These are phyloP conservation scores for Speoplatyrhinus poulsoni DNA, from an alignment of 2,113 vertebrate species.

Conservation along the genomic window DNA sequence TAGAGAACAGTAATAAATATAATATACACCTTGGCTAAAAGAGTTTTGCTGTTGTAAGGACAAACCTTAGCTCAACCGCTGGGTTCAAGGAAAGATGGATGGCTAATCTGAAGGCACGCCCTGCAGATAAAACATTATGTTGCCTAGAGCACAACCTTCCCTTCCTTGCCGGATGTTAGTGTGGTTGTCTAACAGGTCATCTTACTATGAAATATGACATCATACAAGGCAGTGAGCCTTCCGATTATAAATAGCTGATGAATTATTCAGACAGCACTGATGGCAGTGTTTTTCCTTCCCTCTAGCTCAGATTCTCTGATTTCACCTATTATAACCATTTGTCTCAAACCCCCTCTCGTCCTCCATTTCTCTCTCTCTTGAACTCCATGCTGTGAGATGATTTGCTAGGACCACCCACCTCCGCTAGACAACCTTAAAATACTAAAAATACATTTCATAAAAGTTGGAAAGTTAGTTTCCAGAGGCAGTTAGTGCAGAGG, in stretches of 20 bases:
- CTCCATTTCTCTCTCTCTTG: neutral
- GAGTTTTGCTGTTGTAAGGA: slow-evolving; percentile 12
- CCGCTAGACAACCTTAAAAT: neutral
- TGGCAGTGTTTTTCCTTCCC: slow-evolving; percentile 19
- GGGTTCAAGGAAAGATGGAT: slow-evolving; percentile 38
- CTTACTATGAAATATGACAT: slow-evolving; percentile 56
- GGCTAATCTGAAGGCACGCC: neutral
- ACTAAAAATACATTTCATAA: neutral
- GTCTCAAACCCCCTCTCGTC: neutral
- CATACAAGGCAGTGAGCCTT: slow-evolving; percentile 60
- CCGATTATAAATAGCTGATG: slow-evolving; percentile 53
- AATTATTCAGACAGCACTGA: slow-evolving; percentile 56
- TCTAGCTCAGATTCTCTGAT: slow-evolving; percentile 6
- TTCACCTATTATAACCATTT: neutral
- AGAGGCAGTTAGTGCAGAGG: neutral
- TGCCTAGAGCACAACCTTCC: neutral
- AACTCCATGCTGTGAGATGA: slow-evolving; percentile 6
- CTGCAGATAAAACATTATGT: slow-evolving; percentile 23
- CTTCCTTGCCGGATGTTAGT: neutral
- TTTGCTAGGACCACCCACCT: slow-evolving; percentile 1
- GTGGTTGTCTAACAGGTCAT: slow-evolving; percentile 8
- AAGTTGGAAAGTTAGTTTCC: neutral
- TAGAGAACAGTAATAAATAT: too few species aligned
- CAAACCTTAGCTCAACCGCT: slow-evolving; percentile 27
- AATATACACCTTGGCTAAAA: slow-evolving; percentile 6